Conservation (phyloP, 2,113 vertebrate species). For the Rafetus swinhoei region DNA sequence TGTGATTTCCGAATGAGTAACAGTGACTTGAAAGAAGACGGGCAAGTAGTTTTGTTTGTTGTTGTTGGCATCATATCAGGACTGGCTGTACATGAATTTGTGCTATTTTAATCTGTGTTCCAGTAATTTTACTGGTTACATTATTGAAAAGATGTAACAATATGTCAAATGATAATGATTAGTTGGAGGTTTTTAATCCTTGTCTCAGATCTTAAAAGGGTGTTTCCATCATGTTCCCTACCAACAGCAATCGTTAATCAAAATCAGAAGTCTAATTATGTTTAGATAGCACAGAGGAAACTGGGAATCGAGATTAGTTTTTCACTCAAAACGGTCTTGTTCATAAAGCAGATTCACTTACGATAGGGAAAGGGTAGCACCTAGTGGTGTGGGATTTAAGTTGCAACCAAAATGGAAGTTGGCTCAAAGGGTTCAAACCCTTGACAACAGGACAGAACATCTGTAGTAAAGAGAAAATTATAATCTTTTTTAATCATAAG, state of each 20-base stretch:
- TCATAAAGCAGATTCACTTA: neutral
- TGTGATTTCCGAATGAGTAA: neutral
- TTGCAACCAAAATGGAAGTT: conserved; percentile 3
- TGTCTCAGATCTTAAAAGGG: neutral
- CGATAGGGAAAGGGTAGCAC: conserved; percentile 65
- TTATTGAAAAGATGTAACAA: neutral
- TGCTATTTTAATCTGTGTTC: neutral
- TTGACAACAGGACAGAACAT: neutral
- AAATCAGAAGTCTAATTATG: neutral
- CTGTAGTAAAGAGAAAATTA: neutral
- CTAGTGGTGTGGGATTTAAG: conserved; percentile 63
- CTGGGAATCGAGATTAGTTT: neutral
- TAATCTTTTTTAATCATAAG: neutral
- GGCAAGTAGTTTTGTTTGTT: neutral
- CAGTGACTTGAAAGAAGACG: neutral
- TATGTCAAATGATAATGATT: neutral
- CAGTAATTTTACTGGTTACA: neutral
- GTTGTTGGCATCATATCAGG: neutral
- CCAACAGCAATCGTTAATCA: neutral
- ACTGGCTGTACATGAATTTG: fast-evolving
- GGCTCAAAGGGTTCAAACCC: neutral
- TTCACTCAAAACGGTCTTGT: neutral
- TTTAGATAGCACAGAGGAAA: neutral
- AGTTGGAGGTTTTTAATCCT: neutral
- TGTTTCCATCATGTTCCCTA: neutral